These are phyloP conservation scores for Tetramorium bicarinatum DNA, from an alignment of 2,888 invertebrate genomes.

Conservation along the genomic window DNA sequence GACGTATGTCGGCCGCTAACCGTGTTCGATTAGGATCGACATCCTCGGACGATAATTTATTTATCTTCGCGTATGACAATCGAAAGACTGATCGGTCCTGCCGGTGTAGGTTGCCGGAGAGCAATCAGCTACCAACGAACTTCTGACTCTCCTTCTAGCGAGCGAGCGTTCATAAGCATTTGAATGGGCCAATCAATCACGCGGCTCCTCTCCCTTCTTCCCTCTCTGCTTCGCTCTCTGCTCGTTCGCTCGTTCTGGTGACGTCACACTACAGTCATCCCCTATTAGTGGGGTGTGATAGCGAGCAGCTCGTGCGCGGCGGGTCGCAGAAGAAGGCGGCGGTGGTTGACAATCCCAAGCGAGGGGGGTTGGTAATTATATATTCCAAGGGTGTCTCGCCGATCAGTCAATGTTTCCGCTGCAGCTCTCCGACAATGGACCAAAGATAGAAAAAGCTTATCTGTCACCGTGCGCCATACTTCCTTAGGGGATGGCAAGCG, in stretches of 20 bases:
- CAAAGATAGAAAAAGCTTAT: conserved; percentile 86
- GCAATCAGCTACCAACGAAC: conserved; percentile 78
- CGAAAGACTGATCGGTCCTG: conserved; percentile 82
- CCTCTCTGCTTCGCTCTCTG: conserved; percentile 64
- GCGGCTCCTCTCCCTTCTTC: conserved; percentile 58
- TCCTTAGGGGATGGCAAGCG: conserved; percentile 78
- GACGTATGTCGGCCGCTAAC: conserved; percentile 66
- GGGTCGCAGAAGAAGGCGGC: conserved; percentile 63
- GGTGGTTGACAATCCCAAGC: conserved; percentile 64
- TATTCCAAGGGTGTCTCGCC: conserved; percentile 86
- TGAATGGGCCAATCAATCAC: conserved; percentile 86
- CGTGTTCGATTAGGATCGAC: conserved; percentile 72
- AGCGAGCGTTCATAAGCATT: conserved; percentile 83
- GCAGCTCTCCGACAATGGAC: conserved; percentile 84
- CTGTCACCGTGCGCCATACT: conserved; percentile 83
- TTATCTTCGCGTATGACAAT: conserved; percentile 82
- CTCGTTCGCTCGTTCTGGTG: conserved; percentile 80
- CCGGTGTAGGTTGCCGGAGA: conserved; percentile 63
- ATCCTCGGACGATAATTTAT: conserved; percentile 80
- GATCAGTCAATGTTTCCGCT: conserved; percentile 87
- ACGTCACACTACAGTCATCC: conserved; percentile 84
- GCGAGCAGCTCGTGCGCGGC: conserved; percentile 66
- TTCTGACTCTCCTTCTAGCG: conserved; percentile 72
- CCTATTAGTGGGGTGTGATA: conserved; percentile 84
- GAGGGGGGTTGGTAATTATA: conserved; percentile 83